Conservation (phyloP, 2,113 vertebrate genomes). For the Myotis lucifugus region DNA sequence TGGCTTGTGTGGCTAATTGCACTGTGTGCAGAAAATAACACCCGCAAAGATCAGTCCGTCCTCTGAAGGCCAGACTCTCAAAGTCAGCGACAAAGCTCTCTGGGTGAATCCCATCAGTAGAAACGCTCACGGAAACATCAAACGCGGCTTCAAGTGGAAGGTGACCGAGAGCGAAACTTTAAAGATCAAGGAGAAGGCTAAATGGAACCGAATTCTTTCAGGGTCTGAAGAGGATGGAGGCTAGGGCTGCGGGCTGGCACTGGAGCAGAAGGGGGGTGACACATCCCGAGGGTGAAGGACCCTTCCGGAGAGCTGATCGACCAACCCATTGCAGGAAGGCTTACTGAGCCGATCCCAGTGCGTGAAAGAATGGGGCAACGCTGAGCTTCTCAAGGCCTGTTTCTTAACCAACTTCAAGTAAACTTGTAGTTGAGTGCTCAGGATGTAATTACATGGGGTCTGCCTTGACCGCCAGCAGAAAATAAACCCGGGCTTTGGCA, state of each 20-base stretch:
- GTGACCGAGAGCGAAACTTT: conserved; percentile 59
- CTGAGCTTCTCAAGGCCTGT: background rate
- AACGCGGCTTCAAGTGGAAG: conserved; percentile 70
- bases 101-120: conserved; percentile 75
- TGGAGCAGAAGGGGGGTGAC: background rate
- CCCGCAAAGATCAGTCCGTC: conserved; percentile 77
- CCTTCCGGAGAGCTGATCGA: conserved; percentile 31
- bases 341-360: background rate
- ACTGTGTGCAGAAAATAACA: conserved; percentile 67
- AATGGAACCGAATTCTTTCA: conserved; percentile 71
- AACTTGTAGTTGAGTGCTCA: background rate
- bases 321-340: background rate
- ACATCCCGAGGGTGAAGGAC: conserved; percentile 53
- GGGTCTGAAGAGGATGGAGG: conserved; percentile 67
- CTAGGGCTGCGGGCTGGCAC: background rate
- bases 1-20: conserved; percentile 74
- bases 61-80: conserved; percentile 77
- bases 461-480: background rate
- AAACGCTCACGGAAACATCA: conserved; percentile 75
- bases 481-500: conserved; percentile 46
- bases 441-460: background rate
- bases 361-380: background rate
- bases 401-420: conserved; percentile 3
- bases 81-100: conserved; percentile 81
- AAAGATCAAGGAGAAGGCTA: conserved; percentile 73